Percentiles rank a stretch among this genome's conserved stretches.
Conservation (phyloP, 2,888 invertebrate species). For the Rhamnusium bicolor region DNA sequence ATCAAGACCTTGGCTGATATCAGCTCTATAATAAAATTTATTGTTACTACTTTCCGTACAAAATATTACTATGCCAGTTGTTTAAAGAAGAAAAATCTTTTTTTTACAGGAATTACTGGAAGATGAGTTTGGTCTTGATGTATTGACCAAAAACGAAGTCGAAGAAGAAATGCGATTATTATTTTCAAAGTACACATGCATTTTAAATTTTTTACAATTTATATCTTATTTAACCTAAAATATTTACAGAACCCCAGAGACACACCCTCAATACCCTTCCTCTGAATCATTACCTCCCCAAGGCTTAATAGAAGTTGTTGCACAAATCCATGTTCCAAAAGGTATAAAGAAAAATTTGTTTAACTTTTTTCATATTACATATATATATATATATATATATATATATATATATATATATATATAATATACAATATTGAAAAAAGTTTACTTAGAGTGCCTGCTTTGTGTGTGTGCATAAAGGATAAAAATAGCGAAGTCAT, state of each 20-base stretch:
- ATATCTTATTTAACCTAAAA: background rate
- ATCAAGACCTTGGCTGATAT: no score
- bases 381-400: no score
- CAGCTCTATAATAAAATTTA: no score
- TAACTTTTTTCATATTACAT: no score
- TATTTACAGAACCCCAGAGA: conserved; percentile 6
- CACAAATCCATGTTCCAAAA: conserved; percentile 20
- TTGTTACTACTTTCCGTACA: no score
- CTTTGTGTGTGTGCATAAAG: no score
- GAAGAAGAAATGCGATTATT: conserved; percentile 15
- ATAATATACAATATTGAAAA: no score
- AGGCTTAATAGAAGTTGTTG: conserved; percentile 8
- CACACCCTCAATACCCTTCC: background rate
- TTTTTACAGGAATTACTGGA: background rate
- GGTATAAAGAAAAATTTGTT: conserved; percentile 7
- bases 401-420: no score
- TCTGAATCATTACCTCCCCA: conserved; percentile 5
- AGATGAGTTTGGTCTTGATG: conserved; percentile 17
- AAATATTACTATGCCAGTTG: no score
- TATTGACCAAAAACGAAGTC: conserved; percentile 10
- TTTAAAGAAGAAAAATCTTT: no score
- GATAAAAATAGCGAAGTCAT: no score
- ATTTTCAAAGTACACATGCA: background rate
- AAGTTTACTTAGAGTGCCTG: no score
- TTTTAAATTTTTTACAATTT: background rate